Evolutionary conservation across 2,113 vertebrate species (phyloP).

Genomic region (Lycocorax pyrrhopterus): DNA sequence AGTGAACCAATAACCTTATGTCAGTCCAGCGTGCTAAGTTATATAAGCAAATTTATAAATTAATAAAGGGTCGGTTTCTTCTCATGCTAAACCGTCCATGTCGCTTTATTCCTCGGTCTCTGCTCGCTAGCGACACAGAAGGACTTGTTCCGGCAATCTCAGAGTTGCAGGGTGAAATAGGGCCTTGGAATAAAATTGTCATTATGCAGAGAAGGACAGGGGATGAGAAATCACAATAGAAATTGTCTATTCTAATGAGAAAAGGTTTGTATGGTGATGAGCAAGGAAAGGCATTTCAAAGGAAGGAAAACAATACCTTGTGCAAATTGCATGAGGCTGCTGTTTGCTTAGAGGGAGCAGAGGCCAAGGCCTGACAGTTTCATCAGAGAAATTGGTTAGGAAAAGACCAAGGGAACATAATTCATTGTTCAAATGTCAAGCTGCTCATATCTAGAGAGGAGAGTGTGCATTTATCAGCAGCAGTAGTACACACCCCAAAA

Average conservation of each 20-base stretch:
- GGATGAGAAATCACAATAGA: neutral
- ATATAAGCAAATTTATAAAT: too few relatives aligned
- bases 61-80: too few relatives aligned
- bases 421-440: neutral
- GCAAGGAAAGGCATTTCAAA: neutral
- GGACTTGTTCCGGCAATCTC: neutral
- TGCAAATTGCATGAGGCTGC: conserved; percentile 11
- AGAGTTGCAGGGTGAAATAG: neutral
- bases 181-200: neutral
- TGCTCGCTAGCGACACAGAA: too few relatives aligned
- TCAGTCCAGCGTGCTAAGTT: too few relatives aligned
- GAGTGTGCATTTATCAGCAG: neutral
- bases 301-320: neutral
- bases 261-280: neutral
- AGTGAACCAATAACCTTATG: too few relatives aligned
- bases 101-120: too few relatives aligned
- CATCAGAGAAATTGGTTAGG: neutral
- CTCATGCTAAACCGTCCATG: too few relatives aligned
- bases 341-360: neutral
- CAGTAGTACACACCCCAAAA: neutral
- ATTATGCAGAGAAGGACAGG: neutral
- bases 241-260: neutral
- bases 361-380: conserved; percentile 9
- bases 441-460: neutral
- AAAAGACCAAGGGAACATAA: neutral